A percentile compares a stretch with the other conserved stretches of the same genome.
Conservation (phyloP, 1,140 invertebrate species). For the Drosophila nebulosa region DNA sequence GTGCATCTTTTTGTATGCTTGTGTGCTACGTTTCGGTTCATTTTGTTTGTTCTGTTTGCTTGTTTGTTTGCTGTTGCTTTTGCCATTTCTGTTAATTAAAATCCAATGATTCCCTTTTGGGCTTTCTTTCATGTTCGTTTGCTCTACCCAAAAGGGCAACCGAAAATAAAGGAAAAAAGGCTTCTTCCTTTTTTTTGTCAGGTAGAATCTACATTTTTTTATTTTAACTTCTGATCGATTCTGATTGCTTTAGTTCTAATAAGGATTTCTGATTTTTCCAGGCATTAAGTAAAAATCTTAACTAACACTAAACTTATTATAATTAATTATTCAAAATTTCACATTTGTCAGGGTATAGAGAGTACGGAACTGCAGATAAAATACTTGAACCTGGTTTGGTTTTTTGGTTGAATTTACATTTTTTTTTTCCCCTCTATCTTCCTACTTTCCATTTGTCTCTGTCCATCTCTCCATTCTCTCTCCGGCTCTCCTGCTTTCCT, state of each 20-base stretch:
- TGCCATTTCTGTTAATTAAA: constrained; percentile 63
- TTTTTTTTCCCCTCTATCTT: constrained; percentile 15
- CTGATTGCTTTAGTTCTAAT: no score
- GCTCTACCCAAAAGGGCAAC: not conserved
- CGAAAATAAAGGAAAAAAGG: not conserved
- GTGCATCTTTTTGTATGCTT: constrained; percentile 12
- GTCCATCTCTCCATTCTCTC: constrained; percentile 7
- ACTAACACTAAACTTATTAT: no score
- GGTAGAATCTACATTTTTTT: no score
- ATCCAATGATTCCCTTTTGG: constrained; percentile 56
- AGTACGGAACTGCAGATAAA: not conserved
- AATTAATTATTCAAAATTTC: no score
- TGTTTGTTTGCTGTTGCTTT: constrained; percentile 14
- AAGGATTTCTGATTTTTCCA: no score
- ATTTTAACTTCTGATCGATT: not conserved
- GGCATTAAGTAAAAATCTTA: no score
- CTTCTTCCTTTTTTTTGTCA: not conserved
- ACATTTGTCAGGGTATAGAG: not conserved
- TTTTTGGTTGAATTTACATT: constrained; percentile 41
- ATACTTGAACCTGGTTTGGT: constrained; percentile 6
- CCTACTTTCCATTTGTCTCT: constrained; percentile 6
- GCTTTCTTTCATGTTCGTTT: constrained; percentile 24
- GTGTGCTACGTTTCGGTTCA: no score
- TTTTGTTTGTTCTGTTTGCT: no score
- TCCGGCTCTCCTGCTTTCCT: no score